phyloP scores from a whole-genome alignment of 2,888 invertebrate species.

The Chalcosyrphus nemorum region DNA sequence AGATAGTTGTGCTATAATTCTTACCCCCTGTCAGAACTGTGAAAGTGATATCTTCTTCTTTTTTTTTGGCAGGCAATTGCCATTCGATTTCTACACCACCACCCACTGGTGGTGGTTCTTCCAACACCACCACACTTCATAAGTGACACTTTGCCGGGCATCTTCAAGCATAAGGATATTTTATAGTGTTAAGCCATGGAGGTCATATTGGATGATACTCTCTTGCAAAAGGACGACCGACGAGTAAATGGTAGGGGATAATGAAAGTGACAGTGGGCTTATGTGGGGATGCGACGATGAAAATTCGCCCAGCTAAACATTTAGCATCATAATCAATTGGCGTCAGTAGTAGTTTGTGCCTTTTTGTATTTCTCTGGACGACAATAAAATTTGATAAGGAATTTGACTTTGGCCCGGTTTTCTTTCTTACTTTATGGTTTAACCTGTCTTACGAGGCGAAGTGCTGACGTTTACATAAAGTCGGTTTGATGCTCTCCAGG shows the following conservation, averaged over 20 bases:
- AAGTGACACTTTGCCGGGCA: slow-evolving; percentile 63
- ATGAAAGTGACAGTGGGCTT: slow-evolving; percentile 32
- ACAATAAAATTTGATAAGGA: slow-evolving; percentile 44
- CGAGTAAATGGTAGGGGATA: slow-evolving; percentile 10
- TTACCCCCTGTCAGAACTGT: not conserved
- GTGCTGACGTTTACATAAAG: slow-evolving; percentile 7
- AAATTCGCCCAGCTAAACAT: slow-evolving; percentile 44
- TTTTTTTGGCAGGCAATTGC: slow-evolving; percentile 6
- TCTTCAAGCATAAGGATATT: slow-evolving; percentile 56
- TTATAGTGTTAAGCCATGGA: slow-evolving; percentile 55
- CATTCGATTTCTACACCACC: slow-evolving; percentile 12
- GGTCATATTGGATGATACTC: slow-evolving; percentile 50
- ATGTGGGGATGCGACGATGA: slow-evolving; percentile 15
- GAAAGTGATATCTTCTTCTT: slow-evolving; percentile 40
- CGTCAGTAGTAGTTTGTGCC: slow-evolving; percentile 43
- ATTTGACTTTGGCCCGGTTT: slow-evolving; percentile 8
- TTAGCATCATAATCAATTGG: slow-evolving; percentile 56
- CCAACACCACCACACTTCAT: slow-evolving; percentile 30
- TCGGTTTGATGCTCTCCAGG: not conserved
- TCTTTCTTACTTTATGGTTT: not conserved
- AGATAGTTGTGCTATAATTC: slow-evolving; percentile 5
- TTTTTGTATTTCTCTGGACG: slow-evolving; percentile 15
- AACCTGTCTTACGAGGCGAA: slow-evolving; percentile 5
- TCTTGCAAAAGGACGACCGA: slow-evolving; percentile 8
- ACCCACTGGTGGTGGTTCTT: slow-evolving; percentile 18